Evolutionary conservation across 2,113 vertebrate genomes (phyloP).

Genomic region (Cathartes aura): DNA sequence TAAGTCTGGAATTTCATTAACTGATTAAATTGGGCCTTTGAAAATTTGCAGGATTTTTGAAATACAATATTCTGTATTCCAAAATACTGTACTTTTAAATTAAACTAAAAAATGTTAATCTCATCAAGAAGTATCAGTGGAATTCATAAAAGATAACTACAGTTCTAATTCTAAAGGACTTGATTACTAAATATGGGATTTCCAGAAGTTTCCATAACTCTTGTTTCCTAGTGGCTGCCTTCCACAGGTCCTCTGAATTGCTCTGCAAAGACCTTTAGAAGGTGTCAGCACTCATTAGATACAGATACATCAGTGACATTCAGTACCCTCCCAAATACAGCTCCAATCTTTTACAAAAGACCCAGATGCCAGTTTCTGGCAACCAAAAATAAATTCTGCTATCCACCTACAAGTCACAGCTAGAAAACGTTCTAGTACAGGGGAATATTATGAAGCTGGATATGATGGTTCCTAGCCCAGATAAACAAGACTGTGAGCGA

Average conservation of each 20-base stretch:
- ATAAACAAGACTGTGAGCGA: background rate
- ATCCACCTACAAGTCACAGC: background rate
- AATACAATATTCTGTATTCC: background rate
- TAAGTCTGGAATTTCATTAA: background rate
- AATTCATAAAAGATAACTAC: background rate
- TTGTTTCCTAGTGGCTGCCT: background rate
- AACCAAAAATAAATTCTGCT: background rate
- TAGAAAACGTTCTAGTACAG: background rate
- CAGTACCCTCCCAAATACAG: background rate
- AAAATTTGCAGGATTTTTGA: background rate
- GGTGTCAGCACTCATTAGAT: background rate
- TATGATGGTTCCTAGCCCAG: background rate
- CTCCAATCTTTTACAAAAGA: background rate
- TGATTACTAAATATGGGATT: background rate
- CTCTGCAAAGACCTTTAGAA: background rate
- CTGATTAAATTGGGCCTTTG: background rate
- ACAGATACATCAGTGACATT: background rate
- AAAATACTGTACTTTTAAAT: background rate
- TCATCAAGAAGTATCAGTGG: background rate
- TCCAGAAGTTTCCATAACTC: background rate
- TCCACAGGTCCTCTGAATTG: background rate
- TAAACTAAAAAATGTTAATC: background rate
- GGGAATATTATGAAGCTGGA: background rate
- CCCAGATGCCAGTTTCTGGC: background rate
- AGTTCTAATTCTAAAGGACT: background rate